Conservation (phyloP, 2,113 vertebrate genomes). For the Tapirus terrestris region DNA sequence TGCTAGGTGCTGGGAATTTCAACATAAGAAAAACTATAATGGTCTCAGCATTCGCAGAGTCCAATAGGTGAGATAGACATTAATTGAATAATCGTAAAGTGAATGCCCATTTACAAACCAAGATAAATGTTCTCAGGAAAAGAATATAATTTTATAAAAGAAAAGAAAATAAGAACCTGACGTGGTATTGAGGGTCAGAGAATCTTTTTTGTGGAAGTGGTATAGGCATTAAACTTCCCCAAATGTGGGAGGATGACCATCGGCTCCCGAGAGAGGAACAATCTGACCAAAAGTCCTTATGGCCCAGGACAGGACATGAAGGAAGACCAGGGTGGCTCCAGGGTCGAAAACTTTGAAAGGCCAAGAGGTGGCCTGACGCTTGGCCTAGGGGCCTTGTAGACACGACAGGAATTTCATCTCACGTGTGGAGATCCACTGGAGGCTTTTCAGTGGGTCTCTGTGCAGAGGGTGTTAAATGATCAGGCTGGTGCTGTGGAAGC, state of each 20-base stretch:
- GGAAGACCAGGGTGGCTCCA: neutral
- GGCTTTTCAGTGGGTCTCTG: neutral
- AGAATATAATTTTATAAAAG: neutral
- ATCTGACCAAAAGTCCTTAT: neutral
- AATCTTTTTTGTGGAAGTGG: neutral
- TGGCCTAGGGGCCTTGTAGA: neutral
- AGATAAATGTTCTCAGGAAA: neutral
- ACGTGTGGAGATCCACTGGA: neutral
- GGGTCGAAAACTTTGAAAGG: neutral
- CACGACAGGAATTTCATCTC: neutral
- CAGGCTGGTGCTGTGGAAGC: neutral
- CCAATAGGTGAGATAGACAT: neutral
- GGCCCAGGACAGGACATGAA: neutral
- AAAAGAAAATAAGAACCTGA: neutral
- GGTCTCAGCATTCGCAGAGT: neutral
- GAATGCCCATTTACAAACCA: neutral
- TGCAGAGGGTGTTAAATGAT: neutral
- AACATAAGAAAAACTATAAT: neutral
- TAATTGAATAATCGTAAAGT: neutral
- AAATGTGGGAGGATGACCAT: accelerated
- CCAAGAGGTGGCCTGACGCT: accelerated
- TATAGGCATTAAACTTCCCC: neutral
- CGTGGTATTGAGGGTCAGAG: neutral
- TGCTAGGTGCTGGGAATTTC: neutral
- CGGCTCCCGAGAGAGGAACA: neutral